phyloP scores from a whole-genome alignment of 2,113 vertebrate species.

The Phodopus roborovskii region DNA sequence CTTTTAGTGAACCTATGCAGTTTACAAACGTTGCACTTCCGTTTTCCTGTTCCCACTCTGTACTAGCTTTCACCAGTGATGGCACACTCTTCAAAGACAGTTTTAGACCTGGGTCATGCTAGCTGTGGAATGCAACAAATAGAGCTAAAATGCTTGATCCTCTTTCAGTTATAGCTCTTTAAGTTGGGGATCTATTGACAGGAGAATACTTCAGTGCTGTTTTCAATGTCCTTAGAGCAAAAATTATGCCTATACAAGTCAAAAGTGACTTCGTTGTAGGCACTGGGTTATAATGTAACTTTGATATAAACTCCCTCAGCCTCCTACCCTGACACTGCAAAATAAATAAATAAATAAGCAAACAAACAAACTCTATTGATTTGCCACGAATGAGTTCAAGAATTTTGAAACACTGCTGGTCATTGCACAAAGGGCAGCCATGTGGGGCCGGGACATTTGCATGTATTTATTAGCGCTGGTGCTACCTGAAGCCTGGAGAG shows the following conservation, averaged over 20 bases:
- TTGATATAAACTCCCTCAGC: background rate
- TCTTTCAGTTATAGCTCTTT: background rate
- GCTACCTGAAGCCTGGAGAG: background rate
- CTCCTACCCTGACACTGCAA: background rate
- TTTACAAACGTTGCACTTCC: background rate
- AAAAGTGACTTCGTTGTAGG: slow-evolving; percentile 45
- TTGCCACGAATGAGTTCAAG: background rate
- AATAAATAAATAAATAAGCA: background rate
- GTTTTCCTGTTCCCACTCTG: background rate
- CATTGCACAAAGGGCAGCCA: background rate
- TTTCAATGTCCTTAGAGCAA: slow-evolving; percentile 17
- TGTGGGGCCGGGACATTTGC: background rate
- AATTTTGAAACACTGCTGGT: background rate
- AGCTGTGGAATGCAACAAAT: background rate
- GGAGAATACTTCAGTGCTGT: background rate
- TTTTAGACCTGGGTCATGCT: slow-evolving; percentile 45
- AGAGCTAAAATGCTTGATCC: background rate
- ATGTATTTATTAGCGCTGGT: background rate
- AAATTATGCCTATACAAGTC: background rate
- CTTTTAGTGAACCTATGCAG: slow-evolving; percentile 35
- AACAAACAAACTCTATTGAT: slow-evolving; percentile 28
- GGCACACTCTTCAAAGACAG: background rate
- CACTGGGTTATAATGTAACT: background rate
- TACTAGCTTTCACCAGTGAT: background rate
- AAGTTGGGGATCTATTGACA: background rate